Evolutionary conservation across 2,113 vertebrate species (phyloP), one percentile per base, ranked within the genome.

Genomic region (Turdus rufiventris): DNA sequence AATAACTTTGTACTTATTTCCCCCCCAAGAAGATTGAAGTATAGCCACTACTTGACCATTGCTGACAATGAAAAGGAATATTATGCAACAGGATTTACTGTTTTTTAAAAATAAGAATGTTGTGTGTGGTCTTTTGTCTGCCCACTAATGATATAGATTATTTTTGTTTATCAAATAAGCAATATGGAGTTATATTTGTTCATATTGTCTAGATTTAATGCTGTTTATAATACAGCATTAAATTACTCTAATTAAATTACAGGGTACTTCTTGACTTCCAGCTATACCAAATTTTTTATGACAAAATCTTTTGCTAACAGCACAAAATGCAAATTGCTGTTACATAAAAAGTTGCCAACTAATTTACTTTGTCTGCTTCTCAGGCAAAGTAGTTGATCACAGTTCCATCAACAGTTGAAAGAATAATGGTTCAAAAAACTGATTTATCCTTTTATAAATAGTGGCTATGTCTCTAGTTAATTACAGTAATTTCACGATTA

Each of bases 371-470:
- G 50, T 51, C 50, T 51, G 26, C 50, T 51, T 51, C 80, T 93
- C 77, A 94, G 83, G 92, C 82, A 93, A 97, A 97, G 83, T 94
- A 91, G 80, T 93, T 97, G 97, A 97, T 97, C 96, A 96, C 95
- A 93, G 93, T 97, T 95, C 98, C 97, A 97, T 97, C 96, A 97
- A 97, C 94, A 98, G 94, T 96, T 96, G 96, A 97, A 98, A 98
- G 97, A 99, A 98, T 98, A 99, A 98, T 81, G 82, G 97, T 97
- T 98, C 56, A 97, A 98, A 99, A 93, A 99, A 98, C 98, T 98
- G 98, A 98, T 99, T 98, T 99, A 98, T 98, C 98, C 98, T 98
- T 99, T 98, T 98, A 98, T 98, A 99, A 99, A 98, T 98, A 98
- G 98, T 98, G 98, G 97, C 98, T 98, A 98, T 98, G 98, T 98